Evolutionary conservation across 2,113 vertebrate genomes (phyloP).

Genomic region (Natator depressus): DNA sequence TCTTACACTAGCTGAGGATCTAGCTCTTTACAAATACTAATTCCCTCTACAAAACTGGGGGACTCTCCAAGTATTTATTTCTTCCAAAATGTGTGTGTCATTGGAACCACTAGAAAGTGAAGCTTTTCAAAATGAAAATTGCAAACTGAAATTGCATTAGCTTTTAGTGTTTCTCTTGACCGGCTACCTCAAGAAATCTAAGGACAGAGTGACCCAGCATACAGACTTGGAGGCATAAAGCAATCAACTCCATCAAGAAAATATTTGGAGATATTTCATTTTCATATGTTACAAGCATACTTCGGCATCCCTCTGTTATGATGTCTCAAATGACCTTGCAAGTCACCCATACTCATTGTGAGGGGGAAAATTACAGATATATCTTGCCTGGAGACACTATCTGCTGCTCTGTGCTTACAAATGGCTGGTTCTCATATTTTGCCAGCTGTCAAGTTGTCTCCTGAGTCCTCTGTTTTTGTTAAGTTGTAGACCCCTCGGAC

Average conservation of each 20-base stretch:
- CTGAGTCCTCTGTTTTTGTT: not conserved
- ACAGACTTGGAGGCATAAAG: not conserved
- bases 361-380: not conserved
- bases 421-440: not conserved
- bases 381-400: not conserved
- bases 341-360: not conserved
- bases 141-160: conserved; percentile 5
- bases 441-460: not conserved
- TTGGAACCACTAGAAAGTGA: conserved; percentile 22
- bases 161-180: not conserved
- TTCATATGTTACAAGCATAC: not conserved
- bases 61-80: not conserved
- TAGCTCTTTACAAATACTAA: not conserved
- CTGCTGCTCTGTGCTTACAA: not conserved
- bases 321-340: not conserved
- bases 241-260: not conserved
- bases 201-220: not conserved
- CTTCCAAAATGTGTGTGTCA: not conserved
- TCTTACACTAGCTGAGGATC: not conserved
- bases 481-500: not conserved
- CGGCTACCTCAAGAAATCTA: not conserved
- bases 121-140: conserved; percentile 20
- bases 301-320: not conserved
- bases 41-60: not conserved
- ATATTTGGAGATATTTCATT: not conserved